Conservation (phyloP, 2,113 vertebrate species). For the Catharus bicknelli region DNA sequence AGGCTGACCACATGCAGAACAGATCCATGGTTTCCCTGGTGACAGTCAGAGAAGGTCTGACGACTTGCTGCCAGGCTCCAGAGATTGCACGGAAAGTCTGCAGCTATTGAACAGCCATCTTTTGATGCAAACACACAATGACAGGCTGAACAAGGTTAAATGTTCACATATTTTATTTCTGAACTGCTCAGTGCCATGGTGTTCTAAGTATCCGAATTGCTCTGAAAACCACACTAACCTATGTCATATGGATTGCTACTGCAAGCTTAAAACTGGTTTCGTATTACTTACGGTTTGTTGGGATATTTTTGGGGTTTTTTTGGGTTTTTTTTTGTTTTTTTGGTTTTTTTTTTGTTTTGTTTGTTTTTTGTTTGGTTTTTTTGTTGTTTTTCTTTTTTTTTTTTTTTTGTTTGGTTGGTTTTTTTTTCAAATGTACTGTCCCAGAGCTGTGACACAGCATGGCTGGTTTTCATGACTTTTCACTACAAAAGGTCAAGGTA, state of each 20-base stretch:
- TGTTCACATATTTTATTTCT: not conserved
- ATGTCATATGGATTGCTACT: not conserved
- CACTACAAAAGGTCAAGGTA: not conserved
- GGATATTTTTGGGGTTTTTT: too few relatives aligned
- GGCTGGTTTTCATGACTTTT: not conserved
- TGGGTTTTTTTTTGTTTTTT: too few relatives aligned
- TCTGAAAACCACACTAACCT: not conserved
- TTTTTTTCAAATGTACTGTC: not conserved
- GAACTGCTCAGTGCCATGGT: not conserved
- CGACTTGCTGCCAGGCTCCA: conserved; percentile 19
- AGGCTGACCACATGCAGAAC: conserved; percentile 15
- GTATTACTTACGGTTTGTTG: not conserved
- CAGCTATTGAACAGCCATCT: conserved; percentile 29
- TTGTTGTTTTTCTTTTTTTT: too few relatives aligned
- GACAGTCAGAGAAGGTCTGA: conserved; percentile 32
- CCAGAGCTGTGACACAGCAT: not conserved
- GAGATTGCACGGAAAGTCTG: conserved; percentile 28
- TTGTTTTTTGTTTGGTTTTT: too few relatives aligned
- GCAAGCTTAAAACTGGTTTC: not conserved
- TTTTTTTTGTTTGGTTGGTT: too few relatives aligned
- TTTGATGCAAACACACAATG: conserved; percentile 32
- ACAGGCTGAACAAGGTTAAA: not conserved
- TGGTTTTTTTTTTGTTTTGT: too few relatives aligned
- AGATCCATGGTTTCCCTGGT: conserved; percentile 36
- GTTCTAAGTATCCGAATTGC: not conserved